Evolutionary conservation across 2,113 vertebrate genomes (phyloP).

Genomic region (Emydura subglobosa): DNA sequence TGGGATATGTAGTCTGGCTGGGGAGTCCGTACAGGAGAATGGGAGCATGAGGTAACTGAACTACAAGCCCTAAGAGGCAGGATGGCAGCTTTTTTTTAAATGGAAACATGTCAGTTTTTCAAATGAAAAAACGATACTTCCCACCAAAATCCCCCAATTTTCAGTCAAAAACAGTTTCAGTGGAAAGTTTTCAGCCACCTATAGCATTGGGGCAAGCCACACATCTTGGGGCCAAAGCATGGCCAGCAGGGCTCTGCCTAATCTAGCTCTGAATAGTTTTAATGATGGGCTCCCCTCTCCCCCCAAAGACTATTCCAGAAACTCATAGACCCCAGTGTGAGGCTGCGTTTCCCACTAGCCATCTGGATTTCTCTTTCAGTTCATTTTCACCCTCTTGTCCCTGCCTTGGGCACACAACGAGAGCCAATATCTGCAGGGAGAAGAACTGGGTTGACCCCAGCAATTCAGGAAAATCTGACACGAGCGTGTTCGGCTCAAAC

Average conservation of each 20-base stretch:
- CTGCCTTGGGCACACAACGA: background rate
- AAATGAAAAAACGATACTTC: background rate
- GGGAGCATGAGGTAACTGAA: background rate
- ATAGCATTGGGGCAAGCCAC: background rate
- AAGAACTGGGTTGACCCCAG: background rate
- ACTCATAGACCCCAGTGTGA: background rate
- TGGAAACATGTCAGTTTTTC: background rate
- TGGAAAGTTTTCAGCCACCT: background rate
- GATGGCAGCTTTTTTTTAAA: background rate
- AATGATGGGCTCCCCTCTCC: background rate
- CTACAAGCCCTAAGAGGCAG: background rate
- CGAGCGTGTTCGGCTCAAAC: background rate
- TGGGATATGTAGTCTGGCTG: background rate
- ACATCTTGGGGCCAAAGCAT: background rate
- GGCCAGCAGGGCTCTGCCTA: background rate
- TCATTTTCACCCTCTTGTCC: background rate
- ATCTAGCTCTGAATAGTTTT: background rate
- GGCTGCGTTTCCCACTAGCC: background rate
- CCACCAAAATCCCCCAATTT: background rate
- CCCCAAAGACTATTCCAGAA: background rate
- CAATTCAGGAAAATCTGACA: background rate
- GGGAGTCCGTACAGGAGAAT: background rate
- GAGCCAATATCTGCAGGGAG: background rate
- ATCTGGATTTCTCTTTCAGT: background rate
- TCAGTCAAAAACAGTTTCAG: background rate